Conservation (phyloP, 2,797 vertebrate species). For the Holocentrus rufus region DNA sequence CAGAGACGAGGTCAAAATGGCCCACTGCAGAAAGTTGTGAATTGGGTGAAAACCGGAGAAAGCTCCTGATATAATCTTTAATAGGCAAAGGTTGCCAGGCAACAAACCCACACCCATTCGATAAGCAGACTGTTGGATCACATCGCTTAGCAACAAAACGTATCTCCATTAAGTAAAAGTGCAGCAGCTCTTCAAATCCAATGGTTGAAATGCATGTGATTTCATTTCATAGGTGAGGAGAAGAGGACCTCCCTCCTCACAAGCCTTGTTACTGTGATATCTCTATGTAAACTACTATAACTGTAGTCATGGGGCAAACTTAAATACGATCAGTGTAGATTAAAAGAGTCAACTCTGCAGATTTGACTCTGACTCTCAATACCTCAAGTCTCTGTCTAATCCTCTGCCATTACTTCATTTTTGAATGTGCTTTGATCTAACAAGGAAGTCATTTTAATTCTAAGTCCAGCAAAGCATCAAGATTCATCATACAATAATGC, state of each 20-base stretch:
- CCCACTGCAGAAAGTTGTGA: not conserved
- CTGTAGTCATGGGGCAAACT: not conserved
- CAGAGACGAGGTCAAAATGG: not conserved
- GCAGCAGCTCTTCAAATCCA: not conserved
- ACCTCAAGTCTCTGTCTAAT: not conserved
- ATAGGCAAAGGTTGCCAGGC: not conserved
- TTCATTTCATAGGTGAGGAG: not conserved
- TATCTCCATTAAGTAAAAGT: not conserved
- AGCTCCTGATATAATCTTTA: constrained; percentile 2
- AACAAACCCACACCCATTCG: not conserved
- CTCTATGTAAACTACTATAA: not conserved
- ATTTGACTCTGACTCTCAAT: not conserved
- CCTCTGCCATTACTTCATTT: not conserved
- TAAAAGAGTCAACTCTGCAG: not conserved
- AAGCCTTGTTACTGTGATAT: not conserved
- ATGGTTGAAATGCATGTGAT: not conserved
- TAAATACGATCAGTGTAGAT: not conserved
- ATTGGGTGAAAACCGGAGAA: constrained; percentile 13
- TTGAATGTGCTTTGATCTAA: not conserved
- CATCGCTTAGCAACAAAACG: not conserved
- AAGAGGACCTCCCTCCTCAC: not conserved
- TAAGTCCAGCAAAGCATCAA: not conserved
- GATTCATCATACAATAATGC: not conserved
- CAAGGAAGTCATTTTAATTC: not conserved
- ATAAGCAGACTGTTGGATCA: not conserved